These are phyloP conservation scores for Grus americana DNA, from an alignment of 2,113 vertebrate genomes.

Conservation along the genomic window DNA sequence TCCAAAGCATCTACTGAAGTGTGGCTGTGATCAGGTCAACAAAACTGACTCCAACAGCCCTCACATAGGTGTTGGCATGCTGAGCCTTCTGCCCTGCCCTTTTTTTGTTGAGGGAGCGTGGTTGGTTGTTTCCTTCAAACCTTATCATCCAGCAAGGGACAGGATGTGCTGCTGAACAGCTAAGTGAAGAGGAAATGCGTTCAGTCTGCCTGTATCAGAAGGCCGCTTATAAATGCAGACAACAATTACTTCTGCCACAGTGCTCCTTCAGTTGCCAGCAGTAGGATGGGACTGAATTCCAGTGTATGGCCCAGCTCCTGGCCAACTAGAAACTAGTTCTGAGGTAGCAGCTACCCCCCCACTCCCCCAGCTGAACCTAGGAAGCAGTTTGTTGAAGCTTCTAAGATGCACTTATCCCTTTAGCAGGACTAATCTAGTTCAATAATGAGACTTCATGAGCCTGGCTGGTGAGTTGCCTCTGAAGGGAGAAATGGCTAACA, in stretches of 20 bases:
- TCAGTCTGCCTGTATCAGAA: not conserved
- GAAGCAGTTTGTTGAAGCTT: not conserved
- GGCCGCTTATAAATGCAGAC: not conserved
- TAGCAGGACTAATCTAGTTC: not conserved
- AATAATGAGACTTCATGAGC: not conserved
- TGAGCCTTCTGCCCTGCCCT: not conserved
- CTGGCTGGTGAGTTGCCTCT: not conserved
- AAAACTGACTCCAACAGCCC: not conserved
- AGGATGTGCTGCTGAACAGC: not conserved
- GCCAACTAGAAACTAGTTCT: not conserved
- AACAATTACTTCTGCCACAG: not conserved
- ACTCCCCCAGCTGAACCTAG: not conserved
- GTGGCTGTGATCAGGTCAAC: not conserved
- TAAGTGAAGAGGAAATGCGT: not conserved
- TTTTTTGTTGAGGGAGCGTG: not conserved
- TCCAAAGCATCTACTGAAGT: not conserved
- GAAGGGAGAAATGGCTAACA: not conserved
- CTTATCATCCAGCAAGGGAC: not conserved
- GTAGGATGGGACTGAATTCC: not conserved
- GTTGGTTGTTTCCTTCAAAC: not conserved
- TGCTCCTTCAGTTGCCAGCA: not conserved
- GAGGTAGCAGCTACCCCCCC: not conserved
- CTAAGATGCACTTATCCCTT: not conserved
- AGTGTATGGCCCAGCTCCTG: not conserved
- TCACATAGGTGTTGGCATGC: not conserved